Evolutionary conservation across 1,140 invertebrate species (phyloP).

Genomic region (Aleiodes sp.): DNA sequence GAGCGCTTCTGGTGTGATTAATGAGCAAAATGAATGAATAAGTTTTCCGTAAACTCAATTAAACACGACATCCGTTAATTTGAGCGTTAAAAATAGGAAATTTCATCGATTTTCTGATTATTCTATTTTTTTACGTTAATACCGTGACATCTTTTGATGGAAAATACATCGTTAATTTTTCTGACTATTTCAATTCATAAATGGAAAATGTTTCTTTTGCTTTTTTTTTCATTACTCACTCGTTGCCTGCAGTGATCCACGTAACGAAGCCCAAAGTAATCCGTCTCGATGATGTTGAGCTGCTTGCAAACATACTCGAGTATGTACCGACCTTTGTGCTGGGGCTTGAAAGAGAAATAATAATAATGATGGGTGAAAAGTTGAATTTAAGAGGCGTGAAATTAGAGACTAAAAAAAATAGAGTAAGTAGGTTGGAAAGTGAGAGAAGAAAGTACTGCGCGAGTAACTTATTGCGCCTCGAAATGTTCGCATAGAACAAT

Average conservation of each 20-base stretch:
- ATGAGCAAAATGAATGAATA: background rate
- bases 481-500: background rate
- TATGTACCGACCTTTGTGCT: constrained; percentile 92
- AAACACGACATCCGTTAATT: no score
- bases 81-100: no score
- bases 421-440: constrained; percentile 6
- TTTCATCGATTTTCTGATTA: no score
- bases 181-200: no score
- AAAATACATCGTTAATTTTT: no score
- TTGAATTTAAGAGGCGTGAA: constrained; percentile 3
- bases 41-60: background rate
- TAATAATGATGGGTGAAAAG: constrained; percentile 7
- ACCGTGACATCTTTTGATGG: no score
- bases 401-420: background rate
- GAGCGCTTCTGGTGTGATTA: background rate
- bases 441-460: no score
- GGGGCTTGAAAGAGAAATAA: constrained; percentile 75
- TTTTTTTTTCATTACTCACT: constrained; percentile 71
- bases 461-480: background rate
- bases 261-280: constrained; percentile 97
- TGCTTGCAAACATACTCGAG: constrained; percentile 94
- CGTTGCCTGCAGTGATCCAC: constrained; percentile 92
- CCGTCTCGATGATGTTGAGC: constrained; percentile 93
- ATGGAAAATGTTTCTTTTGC: no score
- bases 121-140: no score